phyloP scores from a whole-genome alignment of 2,888 invertebrate species.

The Conops quadrifasciatus region DNA sequence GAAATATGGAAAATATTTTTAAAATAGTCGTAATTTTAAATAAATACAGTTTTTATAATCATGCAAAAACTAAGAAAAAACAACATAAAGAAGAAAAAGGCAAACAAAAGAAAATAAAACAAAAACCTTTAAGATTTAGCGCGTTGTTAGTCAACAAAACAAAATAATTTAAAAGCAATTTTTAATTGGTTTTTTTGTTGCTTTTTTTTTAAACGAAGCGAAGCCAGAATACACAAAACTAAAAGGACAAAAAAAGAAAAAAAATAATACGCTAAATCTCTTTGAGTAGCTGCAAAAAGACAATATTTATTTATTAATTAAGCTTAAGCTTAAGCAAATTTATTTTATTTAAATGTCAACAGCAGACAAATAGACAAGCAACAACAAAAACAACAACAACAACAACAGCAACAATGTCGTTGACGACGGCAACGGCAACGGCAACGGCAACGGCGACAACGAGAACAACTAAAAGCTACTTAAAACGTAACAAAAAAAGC shows the following conservation, averaged over 20 bases:
- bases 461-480: constrained; percentile 4
- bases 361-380: background rate
- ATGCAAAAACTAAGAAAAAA: background rate
- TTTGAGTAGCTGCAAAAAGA: no score
- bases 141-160: no score
- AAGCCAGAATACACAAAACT: no score
- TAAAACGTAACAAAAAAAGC: background rate
- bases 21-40: no score
- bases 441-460: background rate
- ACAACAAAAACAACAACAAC: background rate
- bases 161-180: no score
- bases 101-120: no score
- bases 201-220: no score
- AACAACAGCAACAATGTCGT: background rate
- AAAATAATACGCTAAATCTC: background rate
- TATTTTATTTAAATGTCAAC: background rate
- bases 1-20: no score
- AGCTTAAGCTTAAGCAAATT: background rate
- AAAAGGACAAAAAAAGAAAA: background rate
- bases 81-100: background rate
- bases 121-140: no score
- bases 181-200: no score
- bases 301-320: constrained; percentile 6
- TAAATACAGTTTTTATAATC: no score
- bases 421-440: background rate